These are phyloP conservation scores for Rhingia campestris DNA, from an alignment of 2,888 invertebrate genomes.

Conservation along the genomic window DNA sequence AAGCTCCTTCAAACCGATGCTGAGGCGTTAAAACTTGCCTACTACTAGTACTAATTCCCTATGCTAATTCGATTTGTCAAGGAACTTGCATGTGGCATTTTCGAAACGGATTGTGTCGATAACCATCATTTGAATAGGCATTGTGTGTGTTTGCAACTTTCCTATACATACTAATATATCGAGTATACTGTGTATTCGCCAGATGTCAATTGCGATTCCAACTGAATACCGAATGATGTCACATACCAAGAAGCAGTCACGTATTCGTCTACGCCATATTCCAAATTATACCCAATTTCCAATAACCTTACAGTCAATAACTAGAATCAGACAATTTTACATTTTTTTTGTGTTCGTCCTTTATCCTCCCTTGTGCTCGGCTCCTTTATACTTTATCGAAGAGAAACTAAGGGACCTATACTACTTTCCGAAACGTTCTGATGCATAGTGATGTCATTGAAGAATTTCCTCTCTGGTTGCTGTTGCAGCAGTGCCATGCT, in stretches of 20 bases:
- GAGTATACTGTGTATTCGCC: conserved; percentile 47
- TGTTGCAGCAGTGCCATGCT: conserved; percentile 39
- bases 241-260: conserved; percentile 69
- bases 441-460: conserved; percentile 53
- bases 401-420: conserved; percentile 25
- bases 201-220: conserved; percentile 70
- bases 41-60: conserved; percentile 45
- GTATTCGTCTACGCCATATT: conserved; percentile 70
- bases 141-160: conserved; percentile 54
- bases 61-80: conserved; percentile 51
- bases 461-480: conserved; percentile 34
- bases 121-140: conserved; percentile 64
- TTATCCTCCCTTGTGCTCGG: conserved; percentile 1
- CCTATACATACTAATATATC: conserved; percentile 12
- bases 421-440: conserved; percentile 36
- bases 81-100: conserved; percentile 55
- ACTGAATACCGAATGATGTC: conserved; percentile 71
- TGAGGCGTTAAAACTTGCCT: too few species aligned
- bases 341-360: conserved; percentile 31
- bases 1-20: too few species aligned
- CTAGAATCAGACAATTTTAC: conserved; percentile 68
- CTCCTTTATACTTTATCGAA: not conserved
- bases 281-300: conserved; percentile 73
- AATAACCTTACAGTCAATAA: conserved; percentile 73
- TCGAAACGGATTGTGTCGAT: conserved; percentile 61